Conservation (phyloP, 2,888 invertebrate species). For the Agrochola circellaris region DNA sequence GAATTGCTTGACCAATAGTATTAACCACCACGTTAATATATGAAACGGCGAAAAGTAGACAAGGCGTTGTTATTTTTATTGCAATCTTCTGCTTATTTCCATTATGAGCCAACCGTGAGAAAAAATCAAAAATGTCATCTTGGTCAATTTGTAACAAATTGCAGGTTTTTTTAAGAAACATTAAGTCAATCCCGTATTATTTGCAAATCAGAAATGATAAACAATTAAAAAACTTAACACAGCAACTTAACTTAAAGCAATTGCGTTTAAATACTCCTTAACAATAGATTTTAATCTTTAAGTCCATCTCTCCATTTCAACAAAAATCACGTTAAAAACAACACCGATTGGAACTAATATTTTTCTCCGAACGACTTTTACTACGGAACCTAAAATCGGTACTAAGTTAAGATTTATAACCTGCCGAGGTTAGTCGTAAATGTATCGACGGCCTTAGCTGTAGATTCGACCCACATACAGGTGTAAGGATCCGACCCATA, state of each 20-base stretch:
- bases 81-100: background rate
- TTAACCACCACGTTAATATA: too few species aligned
- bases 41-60: too few species aligned
- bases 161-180: background rate
- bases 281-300: background rate
- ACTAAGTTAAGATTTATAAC: conserved; percentile 71
- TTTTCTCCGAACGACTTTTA: conserved; percentile 61
- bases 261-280: background rate
- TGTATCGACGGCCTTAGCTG: conserved; percentile 69
- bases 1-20: too few species aligned
- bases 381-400: conserved; percentile 65
- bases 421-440: conserved; percentile 69
- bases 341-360: conserved; percentile 48
- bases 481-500: conserved; percentile 25
- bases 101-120: background rate
- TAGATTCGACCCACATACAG: conserved; percentile 59
- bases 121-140: background rate
- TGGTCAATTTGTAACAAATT: background rate
- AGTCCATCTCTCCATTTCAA: background rate
- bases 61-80: too few species aligned
- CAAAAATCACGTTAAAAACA: conserved; percentile 35
- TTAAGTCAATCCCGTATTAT: background rate
- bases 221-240: background rate
- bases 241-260: background rate
- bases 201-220: background rate